Base-by-base conservation (phyloP, 2,888 invertebrate genomes). In the Ormyrus thymus region DNA sequence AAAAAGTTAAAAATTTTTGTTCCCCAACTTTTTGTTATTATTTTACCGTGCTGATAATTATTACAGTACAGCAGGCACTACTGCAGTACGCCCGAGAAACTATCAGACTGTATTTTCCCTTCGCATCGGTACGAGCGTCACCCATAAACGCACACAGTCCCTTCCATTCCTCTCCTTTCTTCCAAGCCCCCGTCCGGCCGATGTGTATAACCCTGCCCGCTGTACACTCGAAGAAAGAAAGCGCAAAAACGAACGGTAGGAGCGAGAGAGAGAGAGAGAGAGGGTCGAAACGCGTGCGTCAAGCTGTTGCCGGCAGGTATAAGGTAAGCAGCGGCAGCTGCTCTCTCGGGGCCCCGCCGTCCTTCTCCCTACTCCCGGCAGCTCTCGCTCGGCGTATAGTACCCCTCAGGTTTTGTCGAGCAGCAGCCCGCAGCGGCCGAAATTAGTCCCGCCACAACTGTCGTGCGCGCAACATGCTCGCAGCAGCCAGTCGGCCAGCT, bases 391-490 rank as follows among this genome's bases (percentile, higher is more conserved):
- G 29, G n/a, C 10, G 71, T 29, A 15, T 55, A 58, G 62, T 64
- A 62, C 59, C 58, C 55, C 48, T 51, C 53, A 56, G 65, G 64
- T 66, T 29, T 29, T 29, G 68, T 73, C 77, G 11, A 29, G 79
- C 64, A 29, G 78, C 64, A 55, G 76, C 61, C 69, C 72, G 82
- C 82, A 83, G 79, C 85, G 82, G 84, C 29, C 86, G 53, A 85
- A 89, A 89, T 89, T 88, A 90, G 90, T 90, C 87, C 88, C 87
- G 88, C 86, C 88, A 84, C 88, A 89, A 90, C 89, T 88, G 87
- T 87, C 89, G 88, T 85, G 83, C 86, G 86, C 81, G 86, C 85
- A 90, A 86, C 89, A 87, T 85, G 86, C 78, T 50, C 79, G 75
- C 79, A 62, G 29, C 29, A 29, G 29, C 29, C 29, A 29, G 29